phyloP scores from a whole-genome alignment of 2,888 invertebrate species.

The Cyrtodaria siliqua region DNA sequence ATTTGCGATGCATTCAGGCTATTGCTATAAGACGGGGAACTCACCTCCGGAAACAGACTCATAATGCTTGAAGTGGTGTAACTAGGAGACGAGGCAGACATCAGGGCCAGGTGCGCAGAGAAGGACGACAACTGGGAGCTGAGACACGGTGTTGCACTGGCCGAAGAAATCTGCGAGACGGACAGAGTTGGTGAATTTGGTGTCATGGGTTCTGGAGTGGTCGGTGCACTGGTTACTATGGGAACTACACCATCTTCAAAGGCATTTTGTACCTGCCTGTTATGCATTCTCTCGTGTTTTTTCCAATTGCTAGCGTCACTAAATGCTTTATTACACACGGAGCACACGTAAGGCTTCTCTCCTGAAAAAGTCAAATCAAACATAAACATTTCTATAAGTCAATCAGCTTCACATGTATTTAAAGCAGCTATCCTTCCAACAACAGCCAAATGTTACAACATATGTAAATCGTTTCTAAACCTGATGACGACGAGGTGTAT shows the following conservation, averaged over 20 bases:
- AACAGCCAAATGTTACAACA: too few relatives aligned
- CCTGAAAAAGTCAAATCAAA: constrained; percentile 50
- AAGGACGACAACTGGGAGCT: constrained; percentile 44
- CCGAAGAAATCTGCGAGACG: not conserved
- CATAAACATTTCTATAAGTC: too few relatives aligned
- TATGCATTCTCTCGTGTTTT: constrained; percentile 82
- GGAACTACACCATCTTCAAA: constrained; percentile 56
- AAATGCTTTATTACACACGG: constrained; percentile 81
- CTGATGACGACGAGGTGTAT: too few relatives aligned
- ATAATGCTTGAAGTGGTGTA: constrained; percentile 9
- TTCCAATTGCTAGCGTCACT: constrained; percentile 83
- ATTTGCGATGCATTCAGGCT: constrained; percentile 2
- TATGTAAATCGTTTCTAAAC: too few relatives aligned
- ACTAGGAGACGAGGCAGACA: constrained; percentile 29
- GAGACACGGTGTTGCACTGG: constrained; percentile 9
- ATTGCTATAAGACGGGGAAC: constrained; percentile 7
- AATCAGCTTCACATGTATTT: too few relatives aligned
- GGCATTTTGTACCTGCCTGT: constrained; percentile 62
- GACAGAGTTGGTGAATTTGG: constrained; percentile 41
- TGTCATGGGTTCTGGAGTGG: constrained; percentile 50
- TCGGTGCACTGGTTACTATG: constrained; percentile 50
- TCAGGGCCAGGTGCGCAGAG: constrained; percentile 37
- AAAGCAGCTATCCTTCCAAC: too few relatives aligned
- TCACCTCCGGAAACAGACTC: constrained; percentile 29
- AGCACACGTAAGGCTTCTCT: constrained; percentile 81